These are phyloP conservation scores for Otolemur garnettii DNA, from an alignment of 2,113 vertebrate species.

Conservation along the genomic window DNA sequence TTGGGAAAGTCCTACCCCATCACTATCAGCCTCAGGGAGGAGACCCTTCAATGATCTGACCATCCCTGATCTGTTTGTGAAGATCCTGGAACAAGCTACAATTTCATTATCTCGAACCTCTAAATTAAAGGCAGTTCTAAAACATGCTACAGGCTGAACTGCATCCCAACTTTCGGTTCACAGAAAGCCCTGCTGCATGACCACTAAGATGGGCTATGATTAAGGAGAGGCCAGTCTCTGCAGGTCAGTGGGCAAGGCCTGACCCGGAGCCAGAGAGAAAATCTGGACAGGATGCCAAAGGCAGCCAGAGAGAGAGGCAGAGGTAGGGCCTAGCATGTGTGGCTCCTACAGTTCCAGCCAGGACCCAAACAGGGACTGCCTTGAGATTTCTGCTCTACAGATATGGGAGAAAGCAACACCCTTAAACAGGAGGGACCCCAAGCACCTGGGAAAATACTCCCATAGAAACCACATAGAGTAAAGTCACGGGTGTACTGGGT, in stretches of 20 bases:
- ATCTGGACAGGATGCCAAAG: not conserved
- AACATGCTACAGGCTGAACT: not conserved
- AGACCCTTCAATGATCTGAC: not conserved
- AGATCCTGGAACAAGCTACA: not conserved
- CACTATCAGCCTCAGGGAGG: not conserved
- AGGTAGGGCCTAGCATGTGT: rapidly evolving
- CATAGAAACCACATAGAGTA: not conserved
- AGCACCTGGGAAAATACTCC: not conserved
- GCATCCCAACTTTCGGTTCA: not conserved
- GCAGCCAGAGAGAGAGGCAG: not conserved
- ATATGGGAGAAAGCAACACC: not conserved
- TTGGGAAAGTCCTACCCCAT: not conserved
- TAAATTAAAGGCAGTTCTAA: not conserved
- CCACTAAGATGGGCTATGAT: not conserved
- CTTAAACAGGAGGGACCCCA: not conserved
- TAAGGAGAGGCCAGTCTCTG: too few species aligned
- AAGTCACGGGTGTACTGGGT: not conserved
- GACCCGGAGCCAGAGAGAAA: not conserved
- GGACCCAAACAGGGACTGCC: not conserved
- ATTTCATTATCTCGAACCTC: not conserved
- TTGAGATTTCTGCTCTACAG: not conserved
- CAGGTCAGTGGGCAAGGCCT: not conserved
- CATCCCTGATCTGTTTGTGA: not conserved
- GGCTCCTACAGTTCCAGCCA: not conserved
- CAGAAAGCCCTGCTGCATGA: not conserved